phyloP scores from a whole-genome alignment of 2,113 vertebrate genomes.

The Lasiurus cinereus region DNA sequence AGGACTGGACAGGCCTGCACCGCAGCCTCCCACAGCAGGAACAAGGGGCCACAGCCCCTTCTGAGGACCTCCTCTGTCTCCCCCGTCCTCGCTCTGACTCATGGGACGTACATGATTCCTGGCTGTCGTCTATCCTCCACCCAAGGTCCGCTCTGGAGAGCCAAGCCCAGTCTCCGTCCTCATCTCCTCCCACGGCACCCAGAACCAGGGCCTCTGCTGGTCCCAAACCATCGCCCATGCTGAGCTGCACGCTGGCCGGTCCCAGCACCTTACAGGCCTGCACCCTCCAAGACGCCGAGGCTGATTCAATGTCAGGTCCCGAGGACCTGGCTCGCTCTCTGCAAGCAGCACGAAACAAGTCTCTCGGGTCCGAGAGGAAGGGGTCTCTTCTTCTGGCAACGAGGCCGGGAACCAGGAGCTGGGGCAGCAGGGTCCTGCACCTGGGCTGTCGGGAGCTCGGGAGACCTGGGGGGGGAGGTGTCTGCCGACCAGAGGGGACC shows the following conservation, averaged over 20 bases:
- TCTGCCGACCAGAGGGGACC: background rate
- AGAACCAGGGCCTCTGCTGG: background rate
- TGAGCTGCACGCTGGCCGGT: no score
- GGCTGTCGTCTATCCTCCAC: fast-evolving
- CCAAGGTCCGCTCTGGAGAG: background rate
- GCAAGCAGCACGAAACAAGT: background rate
- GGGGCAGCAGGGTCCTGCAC: no score
- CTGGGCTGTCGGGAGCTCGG: background rate
- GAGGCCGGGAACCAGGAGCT: no score
- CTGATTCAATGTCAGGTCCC: background rate
- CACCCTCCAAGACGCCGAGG: background rate
- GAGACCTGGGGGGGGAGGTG: background rate
- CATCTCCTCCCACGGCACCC: background rate
- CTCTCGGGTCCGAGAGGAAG: background rate
- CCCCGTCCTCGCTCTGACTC: background rate
- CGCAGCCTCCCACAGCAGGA: background rate
- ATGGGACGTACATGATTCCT: background rate
- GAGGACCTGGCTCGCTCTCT: background rate
- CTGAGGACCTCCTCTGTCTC: background rate
- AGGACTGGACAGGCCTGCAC: no score
- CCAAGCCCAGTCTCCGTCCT: background rate
- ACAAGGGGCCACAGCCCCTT: background rate
- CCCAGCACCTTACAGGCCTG: no score
- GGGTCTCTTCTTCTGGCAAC: background rate
- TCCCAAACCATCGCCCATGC: background rate